These are phyloP conservation scores for Thereuonema tuberculata DNA, from an alignment of 1,140 invertebrate genomes.

Conservation along the genomic window DNA sequence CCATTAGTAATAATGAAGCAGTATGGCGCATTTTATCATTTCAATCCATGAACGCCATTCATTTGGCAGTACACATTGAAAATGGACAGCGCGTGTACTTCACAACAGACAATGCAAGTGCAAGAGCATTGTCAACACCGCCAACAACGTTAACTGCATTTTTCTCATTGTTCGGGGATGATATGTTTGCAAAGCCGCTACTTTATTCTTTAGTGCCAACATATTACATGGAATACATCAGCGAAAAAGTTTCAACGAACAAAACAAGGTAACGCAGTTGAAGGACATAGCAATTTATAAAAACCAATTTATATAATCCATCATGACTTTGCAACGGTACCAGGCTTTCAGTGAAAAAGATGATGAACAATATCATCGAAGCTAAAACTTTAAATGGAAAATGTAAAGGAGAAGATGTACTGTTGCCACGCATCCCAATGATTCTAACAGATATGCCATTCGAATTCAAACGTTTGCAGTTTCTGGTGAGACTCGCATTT, in stretches of 20 bases:
- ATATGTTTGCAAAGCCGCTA: constrained; percentile 28
- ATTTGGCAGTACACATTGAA: constrained; percentile 4
- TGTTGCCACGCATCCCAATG: no score
- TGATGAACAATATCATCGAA: no score
- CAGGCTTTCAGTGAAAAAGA: no score
- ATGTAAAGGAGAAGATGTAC: no score
- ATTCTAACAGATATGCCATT: no score
- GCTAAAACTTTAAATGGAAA: no score
- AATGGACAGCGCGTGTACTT: constrained; percentile 20
- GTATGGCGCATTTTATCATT: no score
- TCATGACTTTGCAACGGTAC: no score
- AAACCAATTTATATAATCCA: constrained; percentile 16
- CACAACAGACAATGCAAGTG: constrained; percentile 7
- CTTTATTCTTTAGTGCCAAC: constrained; percentile 28
- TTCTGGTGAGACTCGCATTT: no score
- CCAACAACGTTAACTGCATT: constrained; percentile 4
- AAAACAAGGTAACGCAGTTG: constrained; percentile 24
- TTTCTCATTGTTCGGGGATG: constrained; percentile 5
- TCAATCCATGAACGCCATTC: background rate
- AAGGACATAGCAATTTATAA: constrained; percentile 21
- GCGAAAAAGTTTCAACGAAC: constrained; percentile 20
- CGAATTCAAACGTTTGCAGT: no score
- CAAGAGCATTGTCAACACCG: constrained; percentile 7
- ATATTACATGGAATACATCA: constrained; percentile 28
- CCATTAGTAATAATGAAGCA: no score